Evolutionary conservation across 2,888 invertebrate genomes (phyloP), one percentile per base, ranked within the genome.

Genomic region (Ectropis crepuscularia): DNA sequence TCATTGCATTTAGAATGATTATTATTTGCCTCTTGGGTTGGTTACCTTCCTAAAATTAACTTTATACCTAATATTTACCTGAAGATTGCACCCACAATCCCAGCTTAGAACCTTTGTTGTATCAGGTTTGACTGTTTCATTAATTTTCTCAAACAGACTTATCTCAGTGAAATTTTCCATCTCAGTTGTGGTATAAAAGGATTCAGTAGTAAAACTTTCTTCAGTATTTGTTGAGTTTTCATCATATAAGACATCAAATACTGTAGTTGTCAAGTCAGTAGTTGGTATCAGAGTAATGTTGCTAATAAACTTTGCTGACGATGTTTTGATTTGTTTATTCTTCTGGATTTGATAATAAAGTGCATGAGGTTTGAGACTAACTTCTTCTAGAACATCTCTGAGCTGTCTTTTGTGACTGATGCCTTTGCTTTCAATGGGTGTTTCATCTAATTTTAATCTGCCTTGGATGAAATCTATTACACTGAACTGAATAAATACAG

Each of bases 381-480:
- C 76, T 66, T 80, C 81, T 67, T 80, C 80, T 42, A 88, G 61
- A 43, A 87, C 71, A 69, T 83, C 79, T 67, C 72, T 77, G 6
- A 82, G 57, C 39, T 70, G 74, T 68, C 78, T 78, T 61, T 79
- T 83, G 28, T 74, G 72, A 61, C 77, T 80, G 65, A 80, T 81
- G 41, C 71, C 68, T 71, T 83, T 85, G 9, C 70, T 60, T 72
- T 78, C 74, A 65, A 61, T 48, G 6, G 61, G 62, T 64, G 80
- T 63, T 37, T 76, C 67, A 61, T 79, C 75, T 10, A 66, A 12
- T 46, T 81, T 75, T 41, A 77, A 63, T 73, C 81, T 83, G 45
- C 80, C 86, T 72, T 88, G 84, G 64, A 90, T 90, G 49, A 82
- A 87, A 77, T 90, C 90, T 83, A 91, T 89, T 1, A 92, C 81